Conservation (phyloP, 2,797 vertebrate genomes). For the Malurus splendens region DNA sequence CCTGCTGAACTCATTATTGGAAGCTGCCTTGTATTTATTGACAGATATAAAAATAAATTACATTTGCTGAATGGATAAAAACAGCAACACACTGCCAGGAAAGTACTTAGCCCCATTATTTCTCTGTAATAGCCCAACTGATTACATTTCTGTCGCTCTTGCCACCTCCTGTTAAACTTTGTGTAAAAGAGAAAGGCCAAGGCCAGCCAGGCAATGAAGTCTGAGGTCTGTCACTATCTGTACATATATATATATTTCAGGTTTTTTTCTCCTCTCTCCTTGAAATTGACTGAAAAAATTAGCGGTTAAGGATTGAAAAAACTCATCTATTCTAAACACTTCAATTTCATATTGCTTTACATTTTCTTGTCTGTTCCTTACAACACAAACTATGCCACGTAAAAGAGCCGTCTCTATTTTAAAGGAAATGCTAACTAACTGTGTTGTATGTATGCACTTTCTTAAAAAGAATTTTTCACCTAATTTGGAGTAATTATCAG, state of each 20-base stretch:
- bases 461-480: neutral
- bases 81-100: slow-evolving; percentile 34
- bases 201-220: slow-evolving; percentile 1
- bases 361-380: neutral
- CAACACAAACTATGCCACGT: neutral
- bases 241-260: neutral
- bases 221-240: neutral
- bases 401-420: neutral
- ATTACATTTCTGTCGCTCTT: slow-evolving; percentile 47
- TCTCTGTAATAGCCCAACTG: slow-evolving; percentile 43
- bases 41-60: slow-evolving; percentile 67
- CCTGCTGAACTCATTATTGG: slow-evolving; percentile 47
- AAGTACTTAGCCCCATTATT: slow-evolving; percentile 46
- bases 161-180: slow-evolving; percentile 47
- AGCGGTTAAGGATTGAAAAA: neutral
- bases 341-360: neutral
- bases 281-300: neutral
- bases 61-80: slow-evolving; percentile 55
- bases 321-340: neutral
- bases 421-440: neutral
- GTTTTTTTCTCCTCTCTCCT: neutral
- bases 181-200: slow-evolving; percentile 1
- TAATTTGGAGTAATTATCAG: neutral
- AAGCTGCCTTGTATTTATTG: slow-evolving; percentile 51
- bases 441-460: neutral